phyloP scores from a whole-genome alignment of 2,888 invertebrate species.

The Eupithecia vulgata region DNA sequence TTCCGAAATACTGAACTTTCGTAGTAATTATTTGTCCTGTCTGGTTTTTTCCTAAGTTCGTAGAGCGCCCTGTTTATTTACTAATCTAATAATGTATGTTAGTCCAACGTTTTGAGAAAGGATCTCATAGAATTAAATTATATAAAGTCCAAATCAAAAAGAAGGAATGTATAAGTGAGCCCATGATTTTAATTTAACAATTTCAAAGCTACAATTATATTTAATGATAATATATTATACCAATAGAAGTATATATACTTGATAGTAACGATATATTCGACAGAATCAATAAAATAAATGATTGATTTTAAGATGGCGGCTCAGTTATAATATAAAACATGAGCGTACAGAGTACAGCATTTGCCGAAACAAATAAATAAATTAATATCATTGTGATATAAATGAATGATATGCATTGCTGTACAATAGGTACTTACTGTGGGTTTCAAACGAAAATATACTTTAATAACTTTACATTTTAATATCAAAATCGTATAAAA shows the following conservation, averaged over 20 bases:
- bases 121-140: not conserved
- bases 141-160: slow-evolving; percentile 5
- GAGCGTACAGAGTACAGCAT: slow-evolving; percentile 15
- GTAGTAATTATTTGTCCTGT: not conserved
- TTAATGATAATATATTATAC: slow-evolving; percentile 18
- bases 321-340: not conserved
- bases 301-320: slow-evolving; percentile 13
- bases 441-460: slow-evolving; percentile 39
- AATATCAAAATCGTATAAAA: slow-evolving; percentile 50
- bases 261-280: slow-evolving; percentile 2
- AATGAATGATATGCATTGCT: slow-evolving; percentile 42
- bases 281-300: not conserved
- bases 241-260: not conserved
- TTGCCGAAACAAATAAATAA: slow-evolving; percentile 17
- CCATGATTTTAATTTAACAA: slow-evolving; percentile 6
- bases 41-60: not conserved
- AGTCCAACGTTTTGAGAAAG: not conserved
- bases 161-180: slow-evolving; percentile 43
- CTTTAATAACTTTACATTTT: slow-evolving; percentile 34
- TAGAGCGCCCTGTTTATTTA: too few species aligned
- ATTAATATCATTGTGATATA: slow-evolving; percentile 45
- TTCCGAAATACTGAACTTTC: not conserved
- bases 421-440: slow-evolving; percentile 27
- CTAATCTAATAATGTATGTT: not conserved
- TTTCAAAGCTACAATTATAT: not conserved